Base-by-base conservation (phyloP, 35 echinoderm and acorn worm species). In the Apostichopus parvimensis region DNA sequence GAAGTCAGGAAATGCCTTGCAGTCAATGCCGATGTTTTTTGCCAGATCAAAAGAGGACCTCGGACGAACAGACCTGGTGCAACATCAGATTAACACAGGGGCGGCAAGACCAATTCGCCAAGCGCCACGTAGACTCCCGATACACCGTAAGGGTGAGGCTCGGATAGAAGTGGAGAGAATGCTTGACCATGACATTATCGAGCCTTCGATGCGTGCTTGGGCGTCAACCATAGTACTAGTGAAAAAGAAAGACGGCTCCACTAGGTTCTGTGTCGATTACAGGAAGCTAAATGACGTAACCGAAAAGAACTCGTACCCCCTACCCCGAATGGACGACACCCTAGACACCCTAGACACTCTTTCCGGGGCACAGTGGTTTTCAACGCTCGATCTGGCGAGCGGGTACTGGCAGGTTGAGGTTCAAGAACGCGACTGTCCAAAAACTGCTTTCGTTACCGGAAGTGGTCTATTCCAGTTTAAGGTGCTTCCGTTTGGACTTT, bases 211-310 rank as follows among this genome's bases (percentile, higher is more conserved):
- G 8, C 95, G 94, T 58, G 80, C 93, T 3, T 98, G 93, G 93
- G 79, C 93, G 9, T 95, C 93, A 4, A 91, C 91, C 0, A 58
- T 91, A 0, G 96, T 98, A 15, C 80, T 97, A 6, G 93, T 95
- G 1, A 89, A 82, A n/a, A 97, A 94, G 87, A 97, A 97, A 21
- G 91, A 94, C 92, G 95, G 93, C 12, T 75, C 87, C 2, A 92
- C 68, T 28, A 52, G 95, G 6, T 93, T 96, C 55, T 96, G 95
- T 34, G 75, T 96, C 1, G 93, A 96, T 57, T 96, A 96, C 79
- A 54, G 93, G 26, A 28, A 28, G 26, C 26, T 28, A 28, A 28
- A 28, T 28, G 26, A 28, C 26, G 26, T 28, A 28, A 28, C 26
- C 26, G 26, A 28, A 28, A 28, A 28, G 26, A 1, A 28, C 26